phyloP scores from a whole-genome alignment of 1,140 invertebrate species.

The Lucilia cuprina region DNA sequence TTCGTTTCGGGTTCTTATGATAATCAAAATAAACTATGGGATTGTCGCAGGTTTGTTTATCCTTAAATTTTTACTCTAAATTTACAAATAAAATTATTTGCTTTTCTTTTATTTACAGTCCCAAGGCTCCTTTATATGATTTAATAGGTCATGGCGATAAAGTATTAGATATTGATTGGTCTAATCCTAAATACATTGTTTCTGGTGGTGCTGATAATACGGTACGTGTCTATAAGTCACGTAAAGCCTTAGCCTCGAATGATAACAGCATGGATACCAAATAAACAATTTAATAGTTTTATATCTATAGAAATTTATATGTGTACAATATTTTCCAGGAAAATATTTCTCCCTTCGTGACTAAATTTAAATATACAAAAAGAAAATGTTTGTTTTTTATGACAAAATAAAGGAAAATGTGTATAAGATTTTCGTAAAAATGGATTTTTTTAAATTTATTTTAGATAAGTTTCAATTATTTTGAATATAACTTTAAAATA shows the following conservation, averaged over 20 bases:
- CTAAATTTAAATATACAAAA: constrained; percentile 1
- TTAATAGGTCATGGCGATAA: constrained; percentile 94
- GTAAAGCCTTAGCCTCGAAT: constrained; percentile 48
- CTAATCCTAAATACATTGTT: constrained; percentile 82
- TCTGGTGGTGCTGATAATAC: constrained; percentile 95
- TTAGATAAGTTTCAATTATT: too few relatives aligned
- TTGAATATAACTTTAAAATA: not conserved
- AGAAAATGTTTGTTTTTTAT: not conserved
- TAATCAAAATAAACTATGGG: constrained; percentile 92
- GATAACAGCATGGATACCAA: not conserved
- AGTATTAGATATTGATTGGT: constrained; percentile 93
- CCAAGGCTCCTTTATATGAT: constrained; percentile 91
- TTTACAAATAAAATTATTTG: not conserved
- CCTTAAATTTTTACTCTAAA: not conserved
- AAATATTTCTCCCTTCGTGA: constrained; percentile 21
- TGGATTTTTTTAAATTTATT: too few relatives aligned
- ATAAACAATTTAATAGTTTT: not conserved
- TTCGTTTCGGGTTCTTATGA: constrained; percentile 96
- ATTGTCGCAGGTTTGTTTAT: constrained; percentile 87
- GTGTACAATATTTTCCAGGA: constrained; percentile 16
- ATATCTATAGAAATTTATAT: not conserved
- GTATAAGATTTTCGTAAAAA: not conserved
- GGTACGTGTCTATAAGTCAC: constrained; percentile 85
- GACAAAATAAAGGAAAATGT: not conserved
- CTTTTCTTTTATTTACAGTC: constrained; percentile 69